Conservation (phyloP, 2,888 invertebrate genomes). For the Kuschelorhynchus macadamiae region DNA sequence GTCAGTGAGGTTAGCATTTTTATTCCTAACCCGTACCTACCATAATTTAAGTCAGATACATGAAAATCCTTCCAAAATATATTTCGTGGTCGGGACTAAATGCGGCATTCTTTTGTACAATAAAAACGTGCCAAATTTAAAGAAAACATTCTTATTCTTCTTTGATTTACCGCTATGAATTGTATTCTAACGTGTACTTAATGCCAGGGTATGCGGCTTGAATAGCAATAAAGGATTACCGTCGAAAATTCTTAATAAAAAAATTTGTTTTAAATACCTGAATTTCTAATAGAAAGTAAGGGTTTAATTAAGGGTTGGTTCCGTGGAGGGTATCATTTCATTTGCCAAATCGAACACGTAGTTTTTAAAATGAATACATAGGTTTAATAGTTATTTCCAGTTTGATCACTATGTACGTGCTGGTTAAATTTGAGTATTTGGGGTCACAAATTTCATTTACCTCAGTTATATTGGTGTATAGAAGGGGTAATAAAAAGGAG, state of each 20-base stretch:
- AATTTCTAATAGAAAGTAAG: no score
- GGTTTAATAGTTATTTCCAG: no score
- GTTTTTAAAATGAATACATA: no score
- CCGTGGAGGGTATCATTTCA: no score
- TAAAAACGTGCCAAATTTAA: slow-evolving; percentile 48
- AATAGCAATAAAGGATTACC: slow-evolving; percentile 32
- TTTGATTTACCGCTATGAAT: slow-evolving; percentile 45
- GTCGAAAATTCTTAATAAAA: slow-evolving; percentile 25
- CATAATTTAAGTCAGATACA: slow-evolving; percentile 38
- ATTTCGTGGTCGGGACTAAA: slow-evolving; percentile 14
- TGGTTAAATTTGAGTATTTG: no score
- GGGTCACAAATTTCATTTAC: no score
- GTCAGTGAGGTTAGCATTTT: slow-evolving; percentile 27
- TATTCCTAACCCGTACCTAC: slow-evolving; percentile 28
- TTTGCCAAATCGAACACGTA: no score
- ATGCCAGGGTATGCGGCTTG: slow-evolving; percentile 32
- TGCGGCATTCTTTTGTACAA: slow-evolving; percentile 33
- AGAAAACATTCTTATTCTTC: slow-evolving; percentile 44
- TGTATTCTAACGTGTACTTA: slow-evolving; percentile 32
- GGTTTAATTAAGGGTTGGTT: no score
- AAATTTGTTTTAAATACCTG: no score
- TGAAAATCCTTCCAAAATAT: slow-evolving; percentile 22
- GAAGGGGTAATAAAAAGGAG: no score
- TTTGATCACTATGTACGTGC: no score
- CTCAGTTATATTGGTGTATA: no score